Evolutionary conservation across 2,888 invertebrate species (phyloP), one percentile per base, ranked within the genome.

Genomic region (Drosophila antonietae): DNA sequence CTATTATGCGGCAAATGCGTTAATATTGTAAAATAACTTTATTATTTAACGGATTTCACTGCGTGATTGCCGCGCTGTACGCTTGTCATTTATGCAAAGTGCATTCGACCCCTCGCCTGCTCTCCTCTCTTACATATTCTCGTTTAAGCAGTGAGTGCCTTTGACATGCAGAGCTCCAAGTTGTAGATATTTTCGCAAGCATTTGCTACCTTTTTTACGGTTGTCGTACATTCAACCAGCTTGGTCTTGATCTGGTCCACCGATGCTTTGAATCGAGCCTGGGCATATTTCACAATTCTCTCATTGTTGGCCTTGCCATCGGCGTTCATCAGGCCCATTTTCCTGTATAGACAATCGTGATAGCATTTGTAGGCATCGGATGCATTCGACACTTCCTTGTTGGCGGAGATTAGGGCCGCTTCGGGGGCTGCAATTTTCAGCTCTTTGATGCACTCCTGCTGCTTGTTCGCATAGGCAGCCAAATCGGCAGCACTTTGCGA

Each of bases 11-110:
- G 43, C 55, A 79, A 75, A 75, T 75, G 87, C 79, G 71, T 87
- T 87, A 83, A 83, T 89, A 82, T 81, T 71, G 78, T 73, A 60
- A 75, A 82, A 80, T 76, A 82, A 76, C 65, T 89, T 82, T 88
- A 86, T 86, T 86, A 76, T 78, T 87, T 75, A 65, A 78, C 68
- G 76, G 63, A 76, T 75, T 80, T 72, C 58, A 28, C 33, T 64
- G 66, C 81, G 52, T 80, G 80, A 80, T 76, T 76, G 75, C 55
- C 58, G 20, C 23, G 57, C n/a, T 37, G 44, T 33, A 68, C 63
- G 63, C 52, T 57, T 55, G 66, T 81, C 63, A 71, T 63, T 76
- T 80, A 80, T 73, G 68, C 60, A 78, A 64, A 44, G 18, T 58
- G 51, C 68, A 47, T 9, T 12, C 12, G 12, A n/a, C 35, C n/a